Conservation (phyloP, 2,113 vertebrate genomes). For the Lampris incognitus region DNA sequence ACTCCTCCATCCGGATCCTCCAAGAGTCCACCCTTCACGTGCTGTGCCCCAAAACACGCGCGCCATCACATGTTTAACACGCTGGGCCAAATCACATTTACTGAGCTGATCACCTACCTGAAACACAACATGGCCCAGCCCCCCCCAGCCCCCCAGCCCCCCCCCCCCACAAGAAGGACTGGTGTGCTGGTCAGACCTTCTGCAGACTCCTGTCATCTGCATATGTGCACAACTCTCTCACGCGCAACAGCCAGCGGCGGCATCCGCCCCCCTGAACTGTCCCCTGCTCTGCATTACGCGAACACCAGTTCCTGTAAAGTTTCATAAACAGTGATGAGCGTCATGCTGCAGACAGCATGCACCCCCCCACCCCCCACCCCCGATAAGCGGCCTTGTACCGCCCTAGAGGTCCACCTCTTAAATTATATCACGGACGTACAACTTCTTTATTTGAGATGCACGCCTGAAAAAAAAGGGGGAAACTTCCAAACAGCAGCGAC, state of each 20-base stretch:
- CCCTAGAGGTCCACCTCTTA: not conserved
- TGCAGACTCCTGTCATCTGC: too few relatives aligned
- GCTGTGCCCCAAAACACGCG: too few relatives aligned
- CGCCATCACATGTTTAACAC: too few relatives aligned
- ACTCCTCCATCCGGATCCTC: conserved; percentile 33
- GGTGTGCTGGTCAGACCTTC: too few relatives aligned
- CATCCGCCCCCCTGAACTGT: not conserved
- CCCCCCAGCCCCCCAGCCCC: not conserved
- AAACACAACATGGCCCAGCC: too few relatives aligned
- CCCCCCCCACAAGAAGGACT: conserved; percentile 23
- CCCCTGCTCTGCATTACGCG: not conserved
- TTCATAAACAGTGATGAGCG: too few relatives aligned
- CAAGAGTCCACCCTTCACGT: conserved; percentile 8
- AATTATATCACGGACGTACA: not conserved
- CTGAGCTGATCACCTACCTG: too few relatives aligned
- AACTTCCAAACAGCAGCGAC: too few relatives aligned
- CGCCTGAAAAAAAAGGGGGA: too few relatives aligned
- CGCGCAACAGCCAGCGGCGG: not conserved
- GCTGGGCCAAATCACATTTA: too few relatives aligned
- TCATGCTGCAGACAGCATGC: too few relatives aligned
- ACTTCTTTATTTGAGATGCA: not conserved
- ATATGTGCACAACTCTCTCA: not conserved
- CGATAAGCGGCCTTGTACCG: not conserved
- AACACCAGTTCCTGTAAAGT: too few relatives aligned
- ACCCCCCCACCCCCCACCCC: not conserved